Evolutionary conservation across 2,888 invertebrate species (phyloP), one percentile per base, ranked within the genome.

Genomic region (Cheilosia variabilis): DNA sequence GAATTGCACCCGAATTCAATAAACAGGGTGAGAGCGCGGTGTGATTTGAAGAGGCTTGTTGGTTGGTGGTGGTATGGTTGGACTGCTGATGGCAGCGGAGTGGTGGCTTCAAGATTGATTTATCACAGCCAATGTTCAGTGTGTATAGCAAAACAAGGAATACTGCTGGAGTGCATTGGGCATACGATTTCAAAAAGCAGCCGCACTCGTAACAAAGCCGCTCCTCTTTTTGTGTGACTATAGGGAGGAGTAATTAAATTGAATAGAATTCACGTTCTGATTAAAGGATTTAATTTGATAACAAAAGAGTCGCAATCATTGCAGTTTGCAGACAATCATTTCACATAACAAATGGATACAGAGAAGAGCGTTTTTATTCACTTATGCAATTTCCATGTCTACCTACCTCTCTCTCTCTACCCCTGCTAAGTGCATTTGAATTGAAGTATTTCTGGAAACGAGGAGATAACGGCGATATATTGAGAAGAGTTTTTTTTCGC

Each of bases 1-100:
- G 71, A 79, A 75, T 76, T 65, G 84, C 71, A 76, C 71, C 80
- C 71, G 65, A 80, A 80, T 80, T 80, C 80, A 86, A 86, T 86
- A 80, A 86, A 86, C 75, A 84, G 69, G 79, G 34, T 22, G 60
- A 75, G 63, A 63, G 62, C 58, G 34, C 10, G 47, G 69, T 84
- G 80, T 76, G 84, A 76, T 86, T 86, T 76, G 80, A 71, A 66
- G 79, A 55, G 73, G 55, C 34, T 60, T 37, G 45, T 45, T 37
- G 37, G 45, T 45, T 37, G 37, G 37, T 37, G 13, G 17, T 19
- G 34, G 31, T 9, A 10, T 62, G 55, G 31, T 31, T 52, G 76
- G 31, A 37, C 15, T 66, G 34, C 55, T 68, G 71, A 41, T 55
- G 71, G 43, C 43, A 17, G n/a, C 37, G 27, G 41, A 5, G 34